Evolutionary conservation across 2,797 vertebrate species (phyloP).

Genomic region (Echeneis naucrates): DNA sequence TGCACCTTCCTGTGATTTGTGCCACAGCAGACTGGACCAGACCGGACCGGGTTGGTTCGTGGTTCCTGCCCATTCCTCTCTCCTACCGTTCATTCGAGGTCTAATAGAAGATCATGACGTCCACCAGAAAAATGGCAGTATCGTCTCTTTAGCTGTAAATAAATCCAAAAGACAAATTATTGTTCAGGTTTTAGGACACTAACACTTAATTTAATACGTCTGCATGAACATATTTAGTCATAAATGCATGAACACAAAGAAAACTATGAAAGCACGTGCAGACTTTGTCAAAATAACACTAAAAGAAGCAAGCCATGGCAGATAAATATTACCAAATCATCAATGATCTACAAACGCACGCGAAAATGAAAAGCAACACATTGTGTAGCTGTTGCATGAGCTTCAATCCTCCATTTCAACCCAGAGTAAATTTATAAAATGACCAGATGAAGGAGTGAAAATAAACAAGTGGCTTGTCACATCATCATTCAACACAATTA

Average conservation of each 20-base stretch:
- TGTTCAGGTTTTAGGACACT: constrained; percentile 37
- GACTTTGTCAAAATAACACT: neutral
- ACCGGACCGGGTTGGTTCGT: too few species aligned
- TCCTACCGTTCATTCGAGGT: neutral
- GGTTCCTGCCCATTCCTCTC: neutral
- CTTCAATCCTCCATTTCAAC: neutral
- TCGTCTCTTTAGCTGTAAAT: neutral
- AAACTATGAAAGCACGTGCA: neutral
- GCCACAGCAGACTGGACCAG: too few species aligned
- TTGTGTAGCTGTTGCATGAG: too few species aligned
- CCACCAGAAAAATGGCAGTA: neutral
- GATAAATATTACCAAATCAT: neutral
- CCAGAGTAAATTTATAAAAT: neutral
- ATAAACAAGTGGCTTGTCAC: neutral
- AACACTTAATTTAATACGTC: neutral
- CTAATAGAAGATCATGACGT: neutral
- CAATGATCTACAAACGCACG: too few species aligned
- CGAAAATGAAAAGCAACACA: neutral
- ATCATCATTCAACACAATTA: too few species aligned
- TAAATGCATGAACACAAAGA: too few species aligned
- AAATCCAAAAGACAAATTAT: constrained; percentile 55
- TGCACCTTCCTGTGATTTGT: too few species aligned
- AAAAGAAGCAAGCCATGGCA: neutral
- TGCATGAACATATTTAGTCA: too few species aligned
- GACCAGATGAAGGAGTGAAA: neutral